These are phyloP conservation scores for Noctua comes DNA, from an alignment of 2,888 invertebrate genomes.

Conservation along the genomic window DNA sequence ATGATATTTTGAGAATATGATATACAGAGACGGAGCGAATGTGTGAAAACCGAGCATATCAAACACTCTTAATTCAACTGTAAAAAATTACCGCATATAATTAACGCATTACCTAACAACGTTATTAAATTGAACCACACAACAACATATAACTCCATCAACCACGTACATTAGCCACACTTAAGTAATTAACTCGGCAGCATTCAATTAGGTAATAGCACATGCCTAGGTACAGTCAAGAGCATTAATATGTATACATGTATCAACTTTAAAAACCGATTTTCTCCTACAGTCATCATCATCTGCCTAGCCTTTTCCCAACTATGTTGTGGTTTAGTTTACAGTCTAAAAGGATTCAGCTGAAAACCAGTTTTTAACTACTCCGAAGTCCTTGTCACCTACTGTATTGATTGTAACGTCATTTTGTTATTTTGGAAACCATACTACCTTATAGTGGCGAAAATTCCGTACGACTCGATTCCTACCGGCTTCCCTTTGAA, in stretches of 20 bases:
- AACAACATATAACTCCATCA: constrained; percentile 29
- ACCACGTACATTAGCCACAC: constrained; percentile 1
- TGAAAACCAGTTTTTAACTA: not conserved
- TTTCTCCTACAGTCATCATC: not conserved
- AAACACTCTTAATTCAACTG: not conserved
- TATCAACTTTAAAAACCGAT: not conserved
- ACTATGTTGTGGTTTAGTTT: not conserved
- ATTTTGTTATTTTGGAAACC: too few relatives aligned
- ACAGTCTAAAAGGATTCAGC: not conserved
- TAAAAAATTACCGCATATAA: too few relatives aligned
- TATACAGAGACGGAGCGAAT: too few relatives aligned
- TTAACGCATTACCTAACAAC: constrained; percentile 31
- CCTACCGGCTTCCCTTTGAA: too few relatives aligned
- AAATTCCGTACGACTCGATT: too few relatives aligned
- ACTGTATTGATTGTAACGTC: not conserved
- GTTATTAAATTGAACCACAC: not conserved
- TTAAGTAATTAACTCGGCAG: constrained; percentile 26
- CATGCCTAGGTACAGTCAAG: not conserved
- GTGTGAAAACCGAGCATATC: not conserved
- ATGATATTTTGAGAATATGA: too few relatives aligned
- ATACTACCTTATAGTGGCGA: too few relatives aligned
- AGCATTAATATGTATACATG: not conserved
- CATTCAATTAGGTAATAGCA: constrained; percentile 25
- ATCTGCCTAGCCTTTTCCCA: not conserved
- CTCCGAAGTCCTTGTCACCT: too few relatives aligned